Evolutionary conservation across 2,888 invertebrate genomes (phyloP).

Genomic region (Tiphia femorata): DNA sequence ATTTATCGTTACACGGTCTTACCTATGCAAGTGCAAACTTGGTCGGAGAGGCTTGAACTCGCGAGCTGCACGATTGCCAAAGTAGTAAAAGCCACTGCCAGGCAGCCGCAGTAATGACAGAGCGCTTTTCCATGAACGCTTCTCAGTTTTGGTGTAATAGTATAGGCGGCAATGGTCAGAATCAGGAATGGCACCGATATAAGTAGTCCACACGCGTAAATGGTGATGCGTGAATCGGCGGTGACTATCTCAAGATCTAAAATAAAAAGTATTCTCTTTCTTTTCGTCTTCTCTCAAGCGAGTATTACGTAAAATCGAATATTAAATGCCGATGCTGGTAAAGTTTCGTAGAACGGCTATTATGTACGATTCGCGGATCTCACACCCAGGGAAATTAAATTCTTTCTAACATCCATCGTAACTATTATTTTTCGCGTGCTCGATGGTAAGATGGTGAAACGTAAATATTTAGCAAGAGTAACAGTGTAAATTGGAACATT

Average conservation of each 20-base stretch:
- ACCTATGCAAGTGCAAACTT: conserved; percentile 70
- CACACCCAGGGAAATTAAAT: too few species aligned
- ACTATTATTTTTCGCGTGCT: too few species aligned
- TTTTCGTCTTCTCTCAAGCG: too few species aligned
- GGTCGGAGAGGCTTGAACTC: conserved; percentile 69
- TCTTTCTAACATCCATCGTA: too few species aligned
- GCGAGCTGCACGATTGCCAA: conserved; percentile 73
- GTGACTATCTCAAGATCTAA: conserved; percentile 38
- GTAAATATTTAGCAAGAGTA: too few species aligned
- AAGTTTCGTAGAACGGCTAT: too few species aligned
- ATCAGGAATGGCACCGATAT: conserved; percentile 67
- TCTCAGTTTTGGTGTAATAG: conserved; percentile 70
- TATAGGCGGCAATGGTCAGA: conserved; percentile 65
- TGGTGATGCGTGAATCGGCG: conserved; percentile 50
- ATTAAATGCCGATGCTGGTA: too few species aligned
- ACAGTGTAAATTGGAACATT: background rate
- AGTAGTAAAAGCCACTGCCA: conserved; percentile 72
- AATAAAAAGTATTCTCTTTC: conserved; percentile 9
- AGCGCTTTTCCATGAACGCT: conserved; percentile 74
- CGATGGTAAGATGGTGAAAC: too few species aligned
- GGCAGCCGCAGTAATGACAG: conserved; percentile 72
- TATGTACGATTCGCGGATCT: too few species aligned
- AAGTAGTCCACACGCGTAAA: conserved; percentile 63
- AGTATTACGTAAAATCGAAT: too few species aligned
- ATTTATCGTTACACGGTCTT: too few species aligned